Evolutionary conservation across 1,140 invertebrate species (phyloP), one percentile per base, ranked within the genome.

Genomic region (Druon quercuslanigerum): DNA sequence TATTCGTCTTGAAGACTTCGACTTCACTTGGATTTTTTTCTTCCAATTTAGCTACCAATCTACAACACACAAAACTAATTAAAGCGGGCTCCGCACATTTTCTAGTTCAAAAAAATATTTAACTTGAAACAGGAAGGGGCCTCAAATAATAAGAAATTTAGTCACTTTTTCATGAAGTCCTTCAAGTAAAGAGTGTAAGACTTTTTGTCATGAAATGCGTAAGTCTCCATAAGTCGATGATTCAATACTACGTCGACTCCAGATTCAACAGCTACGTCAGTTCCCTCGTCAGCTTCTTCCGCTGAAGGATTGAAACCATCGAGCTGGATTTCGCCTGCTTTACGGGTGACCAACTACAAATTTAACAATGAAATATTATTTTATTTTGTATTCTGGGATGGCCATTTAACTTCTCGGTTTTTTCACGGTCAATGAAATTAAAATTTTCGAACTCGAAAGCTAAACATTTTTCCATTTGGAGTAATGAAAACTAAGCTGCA

Each of bases 161-260:
- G 93, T 94, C 92, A 96, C 95, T 96, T 97, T 92, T 99, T 99
- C 96, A 99, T 98, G 91, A 98, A 99, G 83, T 97, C 96, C 91
- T 99, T 99, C 81, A 99, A 93, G 92, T 99, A 99, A 71, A 93
- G 88, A 80, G 97, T 98, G 90, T 97, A 99, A 25, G 96, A 96
- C 91, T 97, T 97, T 87, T 97, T 97, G 90, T 97, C 96, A 75
- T 92, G 92, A 85, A 97, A 97, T 72, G 95, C 96, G 90, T 92
- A 97, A 50, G 95, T 96, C 93, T 99, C 98, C 77, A 92, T 90
- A 52, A 99, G 94, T 89, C 97, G 94, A 87, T 99, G 97, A 90
- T 99, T 98, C 50, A 99, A 90, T 33, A 99, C 97, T 80, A 99
- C 93, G 92, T 99, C 98, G 70, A 99, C 96, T 57, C 98, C 98